phyloP scores from a whole-genome alignment of 2,113 vertebrate genomes.

The Hippocampus mohnikei region DNA sequence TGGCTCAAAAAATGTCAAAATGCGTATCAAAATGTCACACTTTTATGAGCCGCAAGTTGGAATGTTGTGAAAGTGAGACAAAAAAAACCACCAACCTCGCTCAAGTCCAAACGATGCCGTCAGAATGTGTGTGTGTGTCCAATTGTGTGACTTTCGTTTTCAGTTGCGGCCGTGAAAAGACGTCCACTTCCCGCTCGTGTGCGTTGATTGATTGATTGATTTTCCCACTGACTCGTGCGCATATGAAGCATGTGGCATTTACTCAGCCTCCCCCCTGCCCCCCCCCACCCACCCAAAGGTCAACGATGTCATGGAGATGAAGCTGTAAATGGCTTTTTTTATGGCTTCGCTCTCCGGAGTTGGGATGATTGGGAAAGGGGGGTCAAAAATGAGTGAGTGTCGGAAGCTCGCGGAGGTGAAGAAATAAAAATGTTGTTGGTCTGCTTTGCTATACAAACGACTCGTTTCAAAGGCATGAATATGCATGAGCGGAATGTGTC shows the following conservation, averaged over 20 bases:
- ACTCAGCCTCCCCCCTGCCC: background rate
- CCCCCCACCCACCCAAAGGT: background rate
- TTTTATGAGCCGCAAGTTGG: background rate
- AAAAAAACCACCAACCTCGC: no score
- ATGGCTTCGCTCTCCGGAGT: background rate
- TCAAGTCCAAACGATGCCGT: no score
- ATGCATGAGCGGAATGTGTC: constrained; percentile 31
- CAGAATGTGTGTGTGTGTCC: background rate
- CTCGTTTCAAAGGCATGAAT: constrained; percentile 27
- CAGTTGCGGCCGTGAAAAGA: no score
- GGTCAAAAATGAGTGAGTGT: background rate
- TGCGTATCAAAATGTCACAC: background rate
- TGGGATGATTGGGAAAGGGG: background rate
- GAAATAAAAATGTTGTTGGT: constrained; percentile 9
- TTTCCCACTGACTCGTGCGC: background rate
- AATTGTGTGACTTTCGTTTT: background rate
- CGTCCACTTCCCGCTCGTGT: no score
- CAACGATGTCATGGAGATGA: background rate
- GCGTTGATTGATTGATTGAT: no score
- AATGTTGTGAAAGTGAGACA: background rate
- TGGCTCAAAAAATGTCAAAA: background rate
- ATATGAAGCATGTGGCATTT: background rate
- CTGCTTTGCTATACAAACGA: background rate
- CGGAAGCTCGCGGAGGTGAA: background rate
- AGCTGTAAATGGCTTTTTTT: background rate